A percentile compares a stretch with the other conserved stretches of the same genome.
Conservation (phyloP, 2,797 vertebrate genomes). For the Gobio occitaniae region DNA sequence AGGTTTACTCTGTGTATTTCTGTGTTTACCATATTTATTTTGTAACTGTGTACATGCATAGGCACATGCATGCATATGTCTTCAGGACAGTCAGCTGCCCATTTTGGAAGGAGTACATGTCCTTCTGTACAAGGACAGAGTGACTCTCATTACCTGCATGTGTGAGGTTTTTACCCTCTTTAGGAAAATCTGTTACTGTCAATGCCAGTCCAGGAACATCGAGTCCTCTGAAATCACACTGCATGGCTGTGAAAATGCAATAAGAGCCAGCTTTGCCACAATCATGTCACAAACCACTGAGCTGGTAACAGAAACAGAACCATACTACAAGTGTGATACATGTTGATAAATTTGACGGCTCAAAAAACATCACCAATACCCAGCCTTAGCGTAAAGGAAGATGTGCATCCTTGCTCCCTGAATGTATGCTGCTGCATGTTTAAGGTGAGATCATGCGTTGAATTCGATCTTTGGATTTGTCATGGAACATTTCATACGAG, state of each 20-base stretch:
- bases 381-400: background rate
- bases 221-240: conserved; percentile 20
- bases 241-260: conserved; percentile 1
- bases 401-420: background rate
- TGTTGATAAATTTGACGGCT: background rate
- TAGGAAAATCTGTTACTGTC: conserved; percentile 4
- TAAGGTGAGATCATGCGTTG: conserved; percentile 13
- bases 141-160: conserved; percentile 10
- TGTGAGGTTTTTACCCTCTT: conserved; percentile 21
- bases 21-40: background rate
- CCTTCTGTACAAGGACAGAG: conserved; percentile 18
- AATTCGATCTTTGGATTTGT: conserved; percentile 34
- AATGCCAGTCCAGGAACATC: conserved; percentile 23
- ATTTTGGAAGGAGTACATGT: conserved; percentile 11
- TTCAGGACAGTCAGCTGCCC: background rate
- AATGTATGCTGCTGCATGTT: conserved; percentile 4
- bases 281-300: background rate
- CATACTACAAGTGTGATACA: background rate
- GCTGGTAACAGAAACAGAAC: background rate
- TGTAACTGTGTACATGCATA: background rate
- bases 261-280: background rate
- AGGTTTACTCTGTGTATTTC: background rate
- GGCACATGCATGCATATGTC: background rate
- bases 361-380: background rate
- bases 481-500: background rate